Base-by-base conservation (phyloP, 2,113 vertebrate species). In the Centropus bengalensis region DNA sequence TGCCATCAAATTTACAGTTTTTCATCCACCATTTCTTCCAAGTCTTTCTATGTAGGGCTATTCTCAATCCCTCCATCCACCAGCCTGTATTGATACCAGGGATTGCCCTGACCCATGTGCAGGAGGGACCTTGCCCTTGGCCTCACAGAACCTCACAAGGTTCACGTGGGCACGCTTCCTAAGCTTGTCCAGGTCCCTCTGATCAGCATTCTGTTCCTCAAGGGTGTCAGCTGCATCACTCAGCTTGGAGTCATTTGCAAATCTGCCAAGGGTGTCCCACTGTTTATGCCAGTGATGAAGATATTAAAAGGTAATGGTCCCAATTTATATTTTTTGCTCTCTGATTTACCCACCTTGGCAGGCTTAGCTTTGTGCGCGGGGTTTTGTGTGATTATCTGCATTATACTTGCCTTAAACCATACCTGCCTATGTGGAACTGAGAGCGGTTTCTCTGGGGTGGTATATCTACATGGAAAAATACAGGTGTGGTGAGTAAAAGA, bases 131-230 rank as follows among this genome's bases (percentile, higher is more conserved):
- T 76, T 67, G 23, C 3, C 42, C 18, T 42, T 67, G 42, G 7
- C 22, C 4, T 3, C 9, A 40, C 38, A 36, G 21, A 52, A n/a
- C 9, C 6, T 56, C 44, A 26, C 0, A 3, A 14, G 2, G 4
- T 28, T 75, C n/a, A 33, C 42, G 22, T 8, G 12, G 6, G 11
- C 10, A 36, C 8, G 16, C 8, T 28, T 45, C 9, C 22, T 3
- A 3, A 51, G 7, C 5, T 69, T 74, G 38, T 44, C 17, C 26
- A 17, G 10, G 17, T 59, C 14, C 17, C 55, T 69, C 22, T 44
- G n/a, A 5, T 15, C 44, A 19, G 6, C 8, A 2, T 36, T 13
- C 28, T 4, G 1, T 59, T 18, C 11, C 14, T 32, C 55, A 51
- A 32, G 3, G 3, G 1, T 42, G n/a, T n/a, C 30, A n/a, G 3